A percentile compares a stretch with the other conserved stretches of the same genome.
phyloP scores from a whole-genome alignment of 2,888 invertebrate genomes.

The Tanytarsus gracilentus region DNA sequence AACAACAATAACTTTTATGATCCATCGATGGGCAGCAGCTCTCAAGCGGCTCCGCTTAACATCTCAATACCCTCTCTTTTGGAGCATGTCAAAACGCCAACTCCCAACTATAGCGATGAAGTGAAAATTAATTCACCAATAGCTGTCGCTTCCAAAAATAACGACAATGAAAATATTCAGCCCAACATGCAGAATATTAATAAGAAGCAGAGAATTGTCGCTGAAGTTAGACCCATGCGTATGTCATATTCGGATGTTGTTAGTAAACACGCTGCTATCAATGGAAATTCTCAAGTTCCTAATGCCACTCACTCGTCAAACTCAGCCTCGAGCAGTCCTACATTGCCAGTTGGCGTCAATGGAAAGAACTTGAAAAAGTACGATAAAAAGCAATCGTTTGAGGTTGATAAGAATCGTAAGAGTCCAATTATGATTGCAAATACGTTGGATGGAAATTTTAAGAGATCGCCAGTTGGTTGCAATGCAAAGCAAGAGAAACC shows the following conservation, averaged over 20 bases:
- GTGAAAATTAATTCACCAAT: background rate
- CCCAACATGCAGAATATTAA: conserved; percentile 28
- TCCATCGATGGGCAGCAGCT: background rate
- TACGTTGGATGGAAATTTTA: background rate
- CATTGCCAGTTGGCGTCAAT: conserved; percentile 31
- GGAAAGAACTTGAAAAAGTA: conserved; percentile 43
- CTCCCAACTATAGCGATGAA: background rate
- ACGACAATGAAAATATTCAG: background rate
- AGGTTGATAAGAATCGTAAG: conserved; percentile 35
- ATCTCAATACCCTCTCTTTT: background rate
- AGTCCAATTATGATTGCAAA: conserved; percentile 31
- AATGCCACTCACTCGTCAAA: background rate
- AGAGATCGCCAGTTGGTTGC: background rate
- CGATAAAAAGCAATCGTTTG: conserved; percentile 40
- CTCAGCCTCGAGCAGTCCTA: conserved; percentile 15
- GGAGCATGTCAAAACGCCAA: background rate
- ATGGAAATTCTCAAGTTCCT: background rate
- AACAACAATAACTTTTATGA: background rate
- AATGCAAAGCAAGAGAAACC: conserved; percentile 1
- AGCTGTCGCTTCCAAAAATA: background rate
- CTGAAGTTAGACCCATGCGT: conserved; percentile 79
- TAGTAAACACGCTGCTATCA: conserved; percentile 51
- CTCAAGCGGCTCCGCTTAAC: background rate
- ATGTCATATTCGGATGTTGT: conserved; percentile 78
- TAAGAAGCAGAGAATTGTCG: conserved; percentile 55